Conservation (phyloP, 2,888 invertebrate genomes). For the Cantharis nigra region DNA sequence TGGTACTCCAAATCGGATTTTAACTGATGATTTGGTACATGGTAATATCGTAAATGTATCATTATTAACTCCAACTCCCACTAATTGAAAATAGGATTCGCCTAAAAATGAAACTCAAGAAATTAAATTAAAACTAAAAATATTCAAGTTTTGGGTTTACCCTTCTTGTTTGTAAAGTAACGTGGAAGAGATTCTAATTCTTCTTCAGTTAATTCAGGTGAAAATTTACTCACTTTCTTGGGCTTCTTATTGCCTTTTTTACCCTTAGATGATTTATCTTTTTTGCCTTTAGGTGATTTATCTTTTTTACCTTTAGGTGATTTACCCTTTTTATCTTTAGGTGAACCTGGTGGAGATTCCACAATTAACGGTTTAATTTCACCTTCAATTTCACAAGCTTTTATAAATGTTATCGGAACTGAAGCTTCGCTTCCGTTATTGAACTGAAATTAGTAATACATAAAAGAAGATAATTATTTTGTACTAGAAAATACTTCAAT, state of each 20-base stretch:
- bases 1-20: conserved; percentile 26
- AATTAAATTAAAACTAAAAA: not conserved
- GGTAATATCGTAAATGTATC: conserved; percentile 6
- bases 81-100: conserved; percentile 30
- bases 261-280: not conserved
- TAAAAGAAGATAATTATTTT: not conserved
- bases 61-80: conserved; percentile 6
- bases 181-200: conserved; percentile 36
- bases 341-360: not conserved
- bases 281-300: not conserved
- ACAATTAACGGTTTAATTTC: conserved; percentile 23
- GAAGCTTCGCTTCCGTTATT: conserved; percentile 30
- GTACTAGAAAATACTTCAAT: conserved; percentile 32
- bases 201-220: conserved; percentile 32
- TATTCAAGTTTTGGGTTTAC: conserved; percentile 2
- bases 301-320: conserved; percentile 14
- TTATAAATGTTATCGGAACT: conserved; percentile 31
- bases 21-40: conserved; percentile 17
- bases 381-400: conserved; percentile 39
- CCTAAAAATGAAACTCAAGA: conserved; percentile 8
- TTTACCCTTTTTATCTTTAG: not conserved
- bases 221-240: conserved; percentile 31
- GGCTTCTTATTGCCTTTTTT: conserved; percentile 8
- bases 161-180: conserved; percentile 23
- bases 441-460: conserved; percentile 23